Evolutionary conservation across 2,113 vertebrate genomes (phyloP).

Genomic region (Trichomycterus rosablanca): DNA sequence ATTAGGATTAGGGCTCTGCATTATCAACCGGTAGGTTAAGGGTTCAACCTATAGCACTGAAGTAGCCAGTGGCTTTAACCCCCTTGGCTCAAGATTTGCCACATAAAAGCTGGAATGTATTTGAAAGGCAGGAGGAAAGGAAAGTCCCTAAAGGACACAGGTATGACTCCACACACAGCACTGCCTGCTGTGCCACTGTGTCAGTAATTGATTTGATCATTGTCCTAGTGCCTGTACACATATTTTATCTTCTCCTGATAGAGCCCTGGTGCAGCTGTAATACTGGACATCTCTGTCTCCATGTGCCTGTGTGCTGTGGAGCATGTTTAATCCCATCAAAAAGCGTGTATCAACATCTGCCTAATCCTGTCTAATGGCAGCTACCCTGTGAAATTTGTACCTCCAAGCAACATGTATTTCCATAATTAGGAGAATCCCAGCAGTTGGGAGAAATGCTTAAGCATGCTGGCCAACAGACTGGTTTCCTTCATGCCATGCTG

Average conservation of each 20-base stretch:
- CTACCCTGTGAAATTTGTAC: constrained; percentile 47
- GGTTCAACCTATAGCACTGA: no score
- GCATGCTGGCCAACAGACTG: constrained; percentile 5
- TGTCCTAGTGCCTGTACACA: not conserved
- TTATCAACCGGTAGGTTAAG: no score
- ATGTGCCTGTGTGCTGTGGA: constrained; percentile 35
- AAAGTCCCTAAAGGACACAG: no score
- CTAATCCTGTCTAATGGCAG: constrained; percentile 53
- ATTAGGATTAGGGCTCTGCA: no score
- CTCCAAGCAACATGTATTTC: constrained; percentile 49
- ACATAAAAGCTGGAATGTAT: no score
- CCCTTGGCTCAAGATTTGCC: no score
- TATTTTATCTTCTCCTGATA: not conserved
- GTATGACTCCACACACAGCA: no score
- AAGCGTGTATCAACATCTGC: constrained; percentile 66
- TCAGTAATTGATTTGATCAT: not conserved
- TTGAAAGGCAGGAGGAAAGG: no score
- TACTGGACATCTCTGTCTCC: constrained; percentile 16
- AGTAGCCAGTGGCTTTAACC: no score
- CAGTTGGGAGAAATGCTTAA: constrained; percentile 20
- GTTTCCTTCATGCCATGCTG: not conserved
- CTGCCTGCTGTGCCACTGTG: not conserved
- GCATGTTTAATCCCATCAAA: constrained; percentile 60
- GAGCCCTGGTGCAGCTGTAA: constrained; percentile 8
- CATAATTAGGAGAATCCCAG: constrained; percentile 41